A percentile compares a stretch with the other conserved stretches of the same genome.
phyloP scores from a whole-genome alignment of 1,140 invertebrate genomes.

The Lepidurus apus region DNA sequence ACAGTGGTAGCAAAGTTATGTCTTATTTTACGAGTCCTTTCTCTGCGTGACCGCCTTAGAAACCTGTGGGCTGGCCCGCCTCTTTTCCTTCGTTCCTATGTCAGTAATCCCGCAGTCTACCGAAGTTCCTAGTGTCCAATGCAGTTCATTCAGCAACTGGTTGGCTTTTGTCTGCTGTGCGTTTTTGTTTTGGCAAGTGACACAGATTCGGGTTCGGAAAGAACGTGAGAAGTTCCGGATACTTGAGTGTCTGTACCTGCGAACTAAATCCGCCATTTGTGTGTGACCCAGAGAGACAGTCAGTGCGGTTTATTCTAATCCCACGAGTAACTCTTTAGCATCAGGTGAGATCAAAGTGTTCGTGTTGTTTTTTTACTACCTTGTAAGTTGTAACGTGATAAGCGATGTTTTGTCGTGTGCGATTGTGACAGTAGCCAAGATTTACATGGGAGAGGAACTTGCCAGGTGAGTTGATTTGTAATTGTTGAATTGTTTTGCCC shows the following conservation, averaged over 20 bases:
- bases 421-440: too few species aligned
- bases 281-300: too few species aligned
- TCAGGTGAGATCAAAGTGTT: too few species aligned
- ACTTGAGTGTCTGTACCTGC: not conserved
- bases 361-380: too few species aligned
- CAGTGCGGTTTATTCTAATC: too few species aligned
- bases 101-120: not conserved
- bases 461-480: not conserved
- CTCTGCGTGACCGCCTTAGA: not conserved
- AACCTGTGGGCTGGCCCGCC: not conserved
- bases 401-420: too few species aligned
- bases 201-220: not conserved
- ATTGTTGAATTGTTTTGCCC: not conserved
- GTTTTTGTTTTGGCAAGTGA: not conserved
- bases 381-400: too few species aligned
- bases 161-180: not conserved
- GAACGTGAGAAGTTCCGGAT: not conserved
- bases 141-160: conserved; percentile 6
- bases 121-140: not conserved
- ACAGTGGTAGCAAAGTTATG: too few species aligned
- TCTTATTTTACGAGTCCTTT: not conserved
- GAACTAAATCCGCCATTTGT: too few species aligned
- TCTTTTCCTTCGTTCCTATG: not conserved
- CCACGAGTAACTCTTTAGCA: too few species aligned
- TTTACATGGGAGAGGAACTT: not conserved